phyloP scores from a whole-genome alignment of 2,797 vertebrate species.

The Sebastes goodei region DNA sequence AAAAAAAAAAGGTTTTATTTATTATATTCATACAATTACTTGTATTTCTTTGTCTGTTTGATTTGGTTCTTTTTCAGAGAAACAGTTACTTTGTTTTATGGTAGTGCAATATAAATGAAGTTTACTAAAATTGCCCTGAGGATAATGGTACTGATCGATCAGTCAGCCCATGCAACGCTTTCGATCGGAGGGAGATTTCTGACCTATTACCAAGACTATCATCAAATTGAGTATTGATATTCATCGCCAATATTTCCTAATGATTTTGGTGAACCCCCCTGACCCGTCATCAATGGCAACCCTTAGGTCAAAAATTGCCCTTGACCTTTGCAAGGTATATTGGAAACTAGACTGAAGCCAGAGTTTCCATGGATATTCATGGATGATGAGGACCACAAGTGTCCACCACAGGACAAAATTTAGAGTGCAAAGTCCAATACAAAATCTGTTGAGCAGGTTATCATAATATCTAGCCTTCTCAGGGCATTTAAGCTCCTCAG shows the following conservation, averaged over 20 bases:
- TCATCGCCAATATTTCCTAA: neutral
- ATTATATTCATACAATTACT: neutral
- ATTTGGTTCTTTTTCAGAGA: too few species aligned
- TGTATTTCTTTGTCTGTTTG: neutral
- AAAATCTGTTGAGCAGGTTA: neutral
- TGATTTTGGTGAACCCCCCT: neutral
- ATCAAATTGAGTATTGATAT: constrained; percentile 21
- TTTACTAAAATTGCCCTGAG: neutral
- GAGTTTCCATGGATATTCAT: neutral
- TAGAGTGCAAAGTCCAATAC: neutral
- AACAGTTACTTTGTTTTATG: neutral
- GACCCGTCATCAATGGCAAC: neutral
- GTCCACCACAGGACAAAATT: neutral
- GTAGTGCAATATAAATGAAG: neutral
- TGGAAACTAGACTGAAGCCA: neutral
- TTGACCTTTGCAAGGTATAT: neutral
- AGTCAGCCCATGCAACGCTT: neutral
- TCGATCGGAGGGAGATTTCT: neutral
- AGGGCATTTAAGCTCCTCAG: neutral
- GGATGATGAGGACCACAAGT: neutral
- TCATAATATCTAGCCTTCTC: neutral
- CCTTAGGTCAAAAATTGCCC: neutral
- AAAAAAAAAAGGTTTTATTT: neutral
- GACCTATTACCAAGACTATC: neutral
- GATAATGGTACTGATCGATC: neutral